These are phyloP conservation scores for Pseudocheirus occidentalis DNA, from an alignment of 2,797 vertebrate genomes.

Conservation along the genomic window DNA sequence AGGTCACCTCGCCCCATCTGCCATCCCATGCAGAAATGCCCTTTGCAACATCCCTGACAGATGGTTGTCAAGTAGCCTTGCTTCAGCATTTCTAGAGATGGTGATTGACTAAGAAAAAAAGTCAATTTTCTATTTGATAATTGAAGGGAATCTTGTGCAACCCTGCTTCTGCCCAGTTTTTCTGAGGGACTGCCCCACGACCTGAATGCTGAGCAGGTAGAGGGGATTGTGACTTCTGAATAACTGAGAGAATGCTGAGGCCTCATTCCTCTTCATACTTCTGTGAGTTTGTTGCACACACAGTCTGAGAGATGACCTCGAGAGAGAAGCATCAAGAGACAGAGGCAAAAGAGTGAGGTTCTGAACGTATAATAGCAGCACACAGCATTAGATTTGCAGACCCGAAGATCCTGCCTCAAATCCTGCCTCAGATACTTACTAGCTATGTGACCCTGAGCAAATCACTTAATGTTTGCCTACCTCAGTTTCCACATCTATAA, in stretches of 20 bases:
- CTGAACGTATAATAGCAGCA: neutral
- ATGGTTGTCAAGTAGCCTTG: neutral
- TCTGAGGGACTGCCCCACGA: neutral
- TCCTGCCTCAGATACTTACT: neutral
- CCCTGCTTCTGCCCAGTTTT: neutral
- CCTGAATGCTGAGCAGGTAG: neutral
- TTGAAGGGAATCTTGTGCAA: neutral
- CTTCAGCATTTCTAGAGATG: neutral
- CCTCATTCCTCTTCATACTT: neutral
- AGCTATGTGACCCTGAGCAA: neutral
- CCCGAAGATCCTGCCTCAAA: neutral
- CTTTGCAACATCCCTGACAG: neutral
- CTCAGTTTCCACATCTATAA: neutral
- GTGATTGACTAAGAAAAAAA: neutral
- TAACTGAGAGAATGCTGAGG: neutral
- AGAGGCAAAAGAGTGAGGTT: neutral
- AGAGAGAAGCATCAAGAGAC: neutral
- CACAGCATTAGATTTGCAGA: neutral
- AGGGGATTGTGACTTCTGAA: neutral
- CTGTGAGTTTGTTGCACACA: neutral
- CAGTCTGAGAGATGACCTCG: neutral
- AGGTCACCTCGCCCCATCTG: neutral
- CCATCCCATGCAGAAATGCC: neutral
- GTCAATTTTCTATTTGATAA: neutral
- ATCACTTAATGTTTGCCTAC: neutral